Percentiles rank a stretch among this genome's conserved stretches.
Evolutionary conservation across 2,113 vertebrate genomes (phyloP).

Genomic region (Gavia stellata): DNA sequence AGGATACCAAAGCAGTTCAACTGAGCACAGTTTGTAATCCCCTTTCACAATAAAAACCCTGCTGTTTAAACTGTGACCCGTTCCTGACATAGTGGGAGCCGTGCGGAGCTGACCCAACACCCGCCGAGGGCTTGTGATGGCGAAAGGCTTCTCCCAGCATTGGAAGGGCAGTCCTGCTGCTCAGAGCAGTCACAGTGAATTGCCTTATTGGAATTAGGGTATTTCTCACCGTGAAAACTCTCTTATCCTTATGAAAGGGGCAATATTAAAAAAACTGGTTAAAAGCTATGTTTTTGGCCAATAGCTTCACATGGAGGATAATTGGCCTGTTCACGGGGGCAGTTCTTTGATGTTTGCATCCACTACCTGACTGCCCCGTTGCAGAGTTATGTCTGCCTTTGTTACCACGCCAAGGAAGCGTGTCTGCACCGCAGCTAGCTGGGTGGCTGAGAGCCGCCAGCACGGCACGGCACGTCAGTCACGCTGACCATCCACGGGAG

Average conservation of each 20-base stretch:
- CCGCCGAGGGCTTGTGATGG: background rate
- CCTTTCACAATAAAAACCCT: background rate
- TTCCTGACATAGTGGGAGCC: background rate
- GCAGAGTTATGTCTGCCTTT: background rate
- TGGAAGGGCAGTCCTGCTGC: background rate
- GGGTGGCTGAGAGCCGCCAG: background rate
- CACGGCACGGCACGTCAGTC: fast-evolving
- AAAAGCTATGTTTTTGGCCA: background rate
- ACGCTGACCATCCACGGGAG: background rate
- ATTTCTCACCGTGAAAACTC: background rate
- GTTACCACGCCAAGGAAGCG: background rate
- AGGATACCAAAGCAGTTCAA: background rate
- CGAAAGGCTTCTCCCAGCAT: background rate
- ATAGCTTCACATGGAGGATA: background rate
- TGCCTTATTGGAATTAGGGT: background rate
- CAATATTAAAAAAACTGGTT: background rate
- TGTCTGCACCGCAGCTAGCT: background rate
- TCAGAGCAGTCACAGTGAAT: background rate
- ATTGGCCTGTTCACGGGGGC: fast-evolving
- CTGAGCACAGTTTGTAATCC: background rate
- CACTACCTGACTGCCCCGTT: background rate
- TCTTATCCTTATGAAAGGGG: background rate
- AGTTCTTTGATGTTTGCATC: background rate
- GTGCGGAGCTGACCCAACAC: background rate
- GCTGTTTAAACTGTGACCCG: background rate